phyloP scores from a whole-genome alignment of 2,888 invertebrate species.

The Limnephilus lunatus region DNA sequence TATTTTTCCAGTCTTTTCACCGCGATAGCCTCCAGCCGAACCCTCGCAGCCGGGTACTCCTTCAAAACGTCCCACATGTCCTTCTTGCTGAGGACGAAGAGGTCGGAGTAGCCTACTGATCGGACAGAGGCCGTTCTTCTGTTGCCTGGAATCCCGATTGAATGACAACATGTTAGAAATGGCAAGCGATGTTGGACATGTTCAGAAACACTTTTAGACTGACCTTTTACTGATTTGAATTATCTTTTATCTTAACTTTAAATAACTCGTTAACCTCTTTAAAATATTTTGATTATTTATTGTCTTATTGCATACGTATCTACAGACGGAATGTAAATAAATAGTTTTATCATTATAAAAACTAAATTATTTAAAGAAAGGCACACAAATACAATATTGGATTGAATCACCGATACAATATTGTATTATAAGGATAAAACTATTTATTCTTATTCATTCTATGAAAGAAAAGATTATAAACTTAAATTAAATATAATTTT shows the following conservation, averaged over 20 bases:
- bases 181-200: background rate
- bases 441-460: too few relatives aligned
- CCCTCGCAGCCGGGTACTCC: slow-evolving; percentile 95
- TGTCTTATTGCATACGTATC: too few relatives aligned
- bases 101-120: slow-evolving; percentile 98
- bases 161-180: slow-evolving; percentile 11
- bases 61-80: slow-evolving; percentile 99
- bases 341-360: too few relatives aligned
- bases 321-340: too few relatives aligned
- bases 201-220: background rate
- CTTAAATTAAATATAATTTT: background rate
- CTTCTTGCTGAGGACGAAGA: slow-evolving; percentile 98
- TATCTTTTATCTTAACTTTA: too few relatives aligned
- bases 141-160: slow-evolving; percentile 84
- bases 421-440: too few relatives aligned
- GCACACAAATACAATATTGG: too few relatives aligned
- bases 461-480: too few relatives aligned
- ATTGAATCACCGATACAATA: too few relatives aligned
- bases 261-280: too few relatives aligned
- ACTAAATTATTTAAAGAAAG: too few relatives aligned
- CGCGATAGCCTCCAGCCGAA: slow-evolving; percentile 97
- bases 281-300: too few relatives aligned
- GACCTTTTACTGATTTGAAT: background rate
- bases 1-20: slow-evolving; percentile 98
- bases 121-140: slow-evolving; percentile 98